Evolutionary conservation across 64 coral and sea anemone genomes (phyloP).

Genomic region (Porites lutea): DNA sequence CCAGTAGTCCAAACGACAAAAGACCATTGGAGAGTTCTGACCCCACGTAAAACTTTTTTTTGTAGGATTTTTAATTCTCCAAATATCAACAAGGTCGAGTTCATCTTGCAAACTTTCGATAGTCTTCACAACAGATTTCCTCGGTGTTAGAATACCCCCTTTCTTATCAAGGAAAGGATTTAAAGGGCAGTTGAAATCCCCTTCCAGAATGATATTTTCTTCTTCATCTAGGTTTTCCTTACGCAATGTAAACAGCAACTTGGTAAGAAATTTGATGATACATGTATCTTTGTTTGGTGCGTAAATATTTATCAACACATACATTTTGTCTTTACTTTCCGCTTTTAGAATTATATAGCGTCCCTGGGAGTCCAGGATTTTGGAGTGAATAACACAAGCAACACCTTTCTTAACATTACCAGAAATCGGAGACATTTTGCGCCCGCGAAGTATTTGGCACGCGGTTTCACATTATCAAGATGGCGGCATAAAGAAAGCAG

Average conservation of each 20-base stretch:
- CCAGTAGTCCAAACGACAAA: neutral
- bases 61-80: too few species aligned
- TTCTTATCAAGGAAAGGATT: neutral
- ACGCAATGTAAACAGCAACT: neutral
- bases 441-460: too few species aligned
- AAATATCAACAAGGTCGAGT: neutral
- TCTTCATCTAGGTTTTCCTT: neutral
- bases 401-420: constrained; percentile 4
- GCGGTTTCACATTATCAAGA: too few species aligned
- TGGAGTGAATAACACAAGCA: neutral
- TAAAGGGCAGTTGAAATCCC: too few species aligned
- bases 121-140: neutral
- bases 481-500: too few species aligned
- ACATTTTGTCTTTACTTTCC: constrained; percentile 21
- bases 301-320: constrained; percentile 35
- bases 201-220: too few species aligned
- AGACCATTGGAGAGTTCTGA: neutral
- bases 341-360: neutral
- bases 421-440: too few species aligned
- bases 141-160: neutral
- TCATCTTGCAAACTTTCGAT: neutral
- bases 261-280: neutral
- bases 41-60: too few species aligned
- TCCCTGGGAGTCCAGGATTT: neutral
- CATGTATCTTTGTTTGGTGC: constrained; percentile 25